These are phyloP conservation scores for Crambe crambe DNA, from an alignment of 37 sponge, comb jelly and placozoan genomes.

Conservation along the genomic window DNA sequence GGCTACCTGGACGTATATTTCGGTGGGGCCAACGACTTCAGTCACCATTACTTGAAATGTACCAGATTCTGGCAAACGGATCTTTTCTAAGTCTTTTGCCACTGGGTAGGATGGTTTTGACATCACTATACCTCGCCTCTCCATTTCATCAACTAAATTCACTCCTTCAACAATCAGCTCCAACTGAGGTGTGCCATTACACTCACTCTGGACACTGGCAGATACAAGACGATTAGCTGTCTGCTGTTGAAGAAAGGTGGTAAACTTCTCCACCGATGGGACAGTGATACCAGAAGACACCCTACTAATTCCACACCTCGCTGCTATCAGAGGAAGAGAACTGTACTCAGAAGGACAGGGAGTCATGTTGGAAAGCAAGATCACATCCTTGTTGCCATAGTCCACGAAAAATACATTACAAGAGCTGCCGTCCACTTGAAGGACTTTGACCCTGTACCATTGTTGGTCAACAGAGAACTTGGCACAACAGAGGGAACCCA, in stretches of 20 bases:
- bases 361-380: conserved; percentile 17
- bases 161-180: background rate
- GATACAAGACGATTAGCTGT: background rate
- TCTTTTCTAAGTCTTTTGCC: background rate
- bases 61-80: background rate
- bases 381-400: conserved; percentile 63
- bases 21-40: conserved; percentile 1
- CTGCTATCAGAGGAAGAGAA: conserved; percentile 13
- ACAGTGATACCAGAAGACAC: no score
- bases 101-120: background rate
- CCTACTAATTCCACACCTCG: conserved; percentile 24
- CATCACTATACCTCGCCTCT: background rate
- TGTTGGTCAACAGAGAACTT: conserved; percentile 57
- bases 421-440: background rate
- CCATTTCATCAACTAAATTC: background rate
- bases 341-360: conserved; percentile 24
- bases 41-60: background rate
- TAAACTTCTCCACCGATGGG: background rate
- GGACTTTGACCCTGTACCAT: conserved; percentile 61
- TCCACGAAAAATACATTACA: conserved; percentile 53
- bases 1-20: background rate
- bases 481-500: conserved; percentile 46
- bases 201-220: background rate
- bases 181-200: background rate
- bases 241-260: background rate